Evolutionary conservation across 2,797 vertebrate genomes (phyloP).

Genomic region (Spizella passerina): DNA sequence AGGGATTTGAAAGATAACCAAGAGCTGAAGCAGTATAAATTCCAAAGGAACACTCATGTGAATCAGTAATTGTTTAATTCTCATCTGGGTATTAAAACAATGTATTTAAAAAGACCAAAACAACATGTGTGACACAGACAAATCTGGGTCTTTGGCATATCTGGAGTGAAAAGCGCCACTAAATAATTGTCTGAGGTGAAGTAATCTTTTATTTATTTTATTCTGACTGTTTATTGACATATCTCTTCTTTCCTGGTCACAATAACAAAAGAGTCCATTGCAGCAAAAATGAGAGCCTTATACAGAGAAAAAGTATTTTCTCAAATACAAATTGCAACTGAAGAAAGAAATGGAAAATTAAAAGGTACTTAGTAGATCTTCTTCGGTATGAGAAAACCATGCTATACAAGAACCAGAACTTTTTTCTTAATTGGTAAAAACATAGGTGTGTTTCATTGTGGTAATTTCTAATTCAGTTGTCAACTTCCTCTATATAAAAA

Average conservation of each 20-base stretch:
- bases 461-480: neutral
- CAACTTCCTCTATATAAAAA: neutral
- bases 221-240: neutral
- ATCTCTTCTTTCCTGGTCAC: neutral
- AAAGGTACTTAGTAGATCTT: neutral
- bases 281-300: neutral
- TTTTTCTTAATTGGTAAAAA: neutral
- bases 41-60: neutral
- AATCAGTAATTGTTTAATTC: neutral
- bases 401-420: neutral
- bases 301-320: neutral
- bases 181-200: neutral
- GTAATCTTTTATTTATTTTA: neutral
- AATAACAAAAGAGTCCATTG: neutral
- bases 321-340: neutral
- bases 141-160: neutral
- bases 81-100: neutral
- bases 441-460: accelerated
- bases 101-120: neutral
- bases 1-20: neutral
- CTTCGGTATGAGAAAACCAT: neutral
- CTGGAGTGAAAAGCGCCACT: neutral
- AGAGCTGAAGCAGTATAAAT: neutral
- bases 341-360: neutral
- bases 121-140: neutral